Conservation (phyloP, 2,113 vertebrate species). For the Ramphastos sulfuratus region DNA sequence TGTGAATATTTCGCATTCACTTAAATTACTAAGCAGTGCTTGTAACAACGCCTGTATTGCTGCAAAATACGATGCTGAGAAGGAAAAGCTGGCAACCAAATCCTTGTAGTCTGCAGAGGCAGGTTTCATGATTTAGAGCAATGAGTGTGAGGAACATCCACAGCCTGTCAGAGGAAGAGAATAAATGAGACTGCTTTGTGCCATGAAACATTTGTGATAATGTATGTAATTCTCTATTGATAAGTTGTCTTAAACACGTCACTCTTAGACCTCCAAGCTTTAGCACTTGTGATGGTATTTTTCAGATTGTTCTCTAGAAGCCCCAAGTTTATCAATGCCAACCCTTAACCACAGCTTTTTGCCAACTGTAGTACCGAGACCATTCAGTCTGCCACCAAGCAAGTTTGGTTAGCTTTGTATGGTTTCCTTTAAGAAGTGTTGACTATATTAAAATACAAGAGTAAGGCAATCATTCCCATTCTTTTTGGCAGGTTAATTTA, state of each 20-base stretch:
- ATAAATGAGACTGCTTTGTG: neutral
- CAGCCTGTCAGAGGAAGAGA: neutral
- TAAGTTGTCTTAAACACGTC: neutral
- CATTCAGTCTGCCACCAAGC: neutral
- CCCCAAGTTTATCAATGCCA: rapidly evolving
- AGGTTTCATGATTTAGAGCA: neutral
- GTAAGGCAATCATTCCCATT: neutral
- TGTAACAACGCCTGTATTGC: neutral
- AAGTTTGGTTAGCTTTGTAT: neutral
- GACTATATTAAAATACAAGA: neutral
- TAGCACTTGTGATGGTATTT: neutral
- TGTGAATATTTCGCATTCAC: neutral
- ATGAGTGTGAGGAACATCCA: neutral
- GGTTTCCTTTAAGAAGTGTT: neutral
- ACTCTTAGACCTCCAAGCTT: neutral
- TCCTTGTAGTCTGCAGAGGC: neutral
- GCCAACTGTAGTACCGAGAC: neutral
- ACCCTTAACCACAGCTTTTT: neutral
- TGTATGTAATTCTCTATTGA: rapidly evolving
- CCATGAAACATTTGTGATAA: neutral
- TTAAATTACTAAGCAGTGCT: neutral
- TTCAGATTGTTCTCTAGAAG: neutral
- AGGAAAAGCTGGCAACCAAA: neutral
- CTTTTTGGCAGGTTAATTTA: slow-evolving; percentile 6
- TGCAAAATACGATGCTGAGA: neutral